Evolutionary conservation across 2,113 vertebrate species (phyloP), one percentile per base, ranked within the genome.

Genomic region (Colossoma macropomum): DNA sequence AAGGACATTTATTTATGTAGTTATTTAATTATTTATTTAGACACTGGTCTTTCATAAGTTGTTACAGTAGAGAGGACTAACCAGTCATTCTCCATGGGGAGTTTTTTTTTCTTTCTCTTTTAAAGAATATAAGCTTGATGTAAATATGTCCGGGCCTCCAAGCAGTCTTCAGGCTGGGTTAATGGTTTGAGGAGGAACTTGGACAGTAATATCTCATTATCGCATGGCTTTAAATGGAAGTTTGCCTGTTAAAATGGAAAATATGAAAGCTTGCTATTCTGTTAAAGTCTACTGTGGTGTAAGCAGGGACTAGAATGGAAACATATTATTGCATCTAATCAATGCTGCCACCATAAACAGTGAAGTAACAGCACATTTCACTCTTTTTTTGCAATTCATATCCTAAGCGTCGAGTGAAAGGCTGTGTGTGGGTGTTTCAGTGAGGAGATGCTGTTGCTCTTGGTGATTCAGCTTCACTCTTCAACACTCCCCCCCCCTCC

Each of bases 381-480:
- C 34, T 41, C 5, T 45, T 71, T 32, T 38, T 25, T 4, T 25
- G n/a, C 0, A 3, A 8, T 7, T 56, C 4, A 23, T 71, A 3
- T 69, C 17, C 12, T 15, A 15, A 1, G 34, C 66, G 41, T 41
- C 17, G 66, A 34, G 17, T 69, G 68, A 71, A 71, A 45, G 68
- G 4, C 21, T n/a, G 21, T 8, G n/a, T 30, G 32, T 60, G 10
- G 32, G 8, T 13, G 27, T 34, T 1, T 69, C 8, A 71, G n/a
- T 66, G 32, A 62, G 62, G 63, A 16, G 65, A 77, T 70, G 75
- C 74, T 27, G 34, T 59, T 23, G 48, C 63, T 70, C 12, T 52
- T 11, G 38, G 60, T 72, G 56, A 75, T 71, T 70, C 71, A 83
- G 76, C 41, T 77, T 54, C 48, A 30, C 71, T 19, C n/a, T 12